phyloP scores from a whole-genome alignment of 1,140 invertebrate genomes.

The Brachionus manjavacas region DNA sequence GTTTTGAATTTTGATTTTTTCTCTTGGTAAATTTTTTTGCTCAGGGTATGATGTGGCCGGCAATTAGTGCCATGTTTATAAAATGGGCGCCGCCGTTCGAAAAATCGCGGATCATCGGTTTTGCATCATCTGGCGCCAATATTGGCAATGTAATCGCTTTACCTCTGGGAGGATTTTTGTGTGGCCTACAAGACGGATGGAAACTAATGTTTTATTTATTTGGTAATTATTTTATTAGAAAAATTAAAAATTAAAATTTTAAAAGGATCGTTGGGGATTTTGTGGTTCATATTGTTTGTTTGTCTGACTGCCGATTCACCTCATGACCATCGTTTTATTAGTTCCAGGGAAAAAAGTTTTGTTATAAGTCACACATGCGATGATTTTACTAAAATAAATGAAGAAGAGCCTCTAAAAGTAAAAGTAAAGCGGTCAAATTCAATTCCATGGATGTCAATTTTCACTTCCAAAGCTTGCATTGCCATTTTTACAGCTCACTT shows the following conservation, averaged over 20 bases:
- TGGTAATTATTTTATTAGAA: background rate
- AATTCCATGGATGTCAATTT: conserved; percentile 25
- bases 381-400: background rate
- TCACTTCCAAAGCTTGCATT: conserved; percentile 30
- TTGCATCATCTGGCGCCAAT: conserved; percentile 48
- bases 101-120: conserved; percentile 48
- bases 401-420: background rate
- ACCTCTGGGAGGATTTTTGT: conserved; percentile 29
- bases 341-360: conserved; percentile 49
- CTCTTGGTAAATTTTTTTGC: background rate
- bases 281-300: conserved; percentile 54
- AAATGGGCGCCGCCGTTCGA: conserved; percentile 52
- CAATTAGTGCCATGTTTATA: conserved; percentile 48
- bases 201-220: conserved; percentile 35
- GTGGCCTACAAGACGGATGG: conserved; percentile 26
- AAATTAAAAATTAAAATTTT: background rate
- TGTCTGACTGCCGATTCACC: conserved; percentile 51
- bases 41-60: conserved; percentile 47
- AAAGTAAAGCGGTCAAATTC: background rate
- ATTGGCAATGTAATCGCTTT: conserved; percentile 43
- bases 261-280: conserved; percentile 46
- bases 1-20: background rate
- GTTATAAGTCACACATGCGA: conserved; percentile 41
- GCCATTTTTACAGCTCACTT: conserved; percentile 32
- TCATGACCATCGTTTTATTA: conserved; percentile 49